phyloP scores from a whole-genome alignment of 2,113 vertebrate species.

The Pseudonaja textilis region DNA sequence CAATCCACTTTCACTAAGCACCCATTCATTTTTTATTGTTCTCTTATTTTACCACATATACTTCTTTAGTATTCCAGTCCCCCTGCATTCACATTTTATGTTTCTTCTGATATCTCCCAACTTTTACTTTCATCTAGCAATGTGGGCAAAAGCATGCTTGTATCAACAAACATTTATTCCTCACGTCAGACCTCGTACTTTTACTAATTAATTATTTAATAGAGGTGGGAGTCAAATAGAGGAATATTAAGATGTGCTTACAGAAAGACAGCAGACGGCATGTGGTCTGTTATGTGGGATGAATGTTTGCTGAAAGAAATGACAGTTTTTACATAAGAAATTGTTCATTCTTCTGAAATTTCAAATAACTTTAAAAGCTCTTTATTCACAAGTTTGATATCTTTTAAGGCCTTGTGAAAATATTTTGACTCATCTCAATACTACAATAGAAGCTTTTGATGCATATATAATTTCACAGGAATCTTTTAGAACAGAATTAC shows the following conservation, averaged over 20 bases:
- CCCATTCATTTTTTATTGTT: neutral
- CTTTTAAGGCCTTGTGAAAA: neutral
- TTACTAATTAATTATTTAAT: neutral
- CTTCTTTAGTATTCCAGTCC: neutral
- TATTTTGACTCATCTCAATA: neutral
- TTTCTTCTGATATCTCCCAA: neutral
- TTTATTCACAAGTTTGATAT: neutral
- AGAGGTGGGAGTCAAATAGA: neutral
- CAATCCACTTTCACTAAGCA: neutral
- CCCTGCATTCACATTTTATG: neutral
- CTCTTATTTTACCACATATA: neutral
- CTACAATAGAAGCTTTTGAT: neutral
- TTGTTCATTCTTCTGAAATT: neutral
- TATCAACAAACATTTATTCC: neutral
- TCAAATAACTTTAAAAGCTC: neutral
- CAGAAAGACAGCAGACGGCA: neutral
- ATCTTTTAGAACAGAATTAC: neutral
- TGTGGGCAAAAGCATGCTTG: neutral
- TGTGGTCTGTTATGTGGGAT: neutral
- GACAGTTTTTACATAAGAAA: neutral
- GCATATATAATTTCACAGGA: neutral
- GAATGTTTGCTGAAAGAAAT: neutral
- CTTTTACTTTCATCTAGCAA: neutral
- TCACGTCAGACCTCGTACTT: neutral
- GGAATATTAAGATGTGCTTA: neutral